Evolutionary conservation across 2,113 vertebrate genomes (phyloP).

Genomic region (Panurus biarmicus): DNA sequence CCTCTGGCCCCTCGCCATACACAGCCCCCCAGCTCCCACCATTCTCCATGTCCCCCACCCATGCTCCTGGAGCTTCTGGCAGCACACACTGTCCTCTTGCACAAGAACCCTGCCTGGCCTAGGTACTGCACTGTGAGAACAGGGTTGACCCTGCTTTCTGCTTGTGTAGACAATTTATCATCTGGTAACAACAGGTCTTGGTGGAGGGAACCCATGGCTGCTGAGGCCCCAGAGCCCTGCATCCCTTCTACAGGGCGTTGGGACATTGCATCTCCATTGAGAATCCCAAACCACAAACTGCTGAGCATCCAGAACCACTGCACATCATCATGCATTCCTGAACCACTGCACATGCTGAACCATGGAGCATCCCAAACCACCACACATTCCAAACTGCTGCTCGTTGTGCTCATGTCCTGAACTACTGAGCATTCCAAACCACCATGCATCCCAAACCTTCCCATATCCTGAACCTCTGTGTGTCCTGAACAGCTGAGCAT

Average conservation of each 20-base stretch:
- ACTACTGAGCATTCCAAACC: not conserved
- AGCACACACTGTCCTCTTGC: rapidly evolving
- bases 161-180: not conserved
- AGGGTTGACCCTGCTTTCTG: not conserved
- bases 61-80: not conserved
- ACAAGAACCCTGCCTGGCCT: not conserved
- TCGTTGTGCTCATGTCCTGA: rapidly evolving
- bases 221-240: not conserved
- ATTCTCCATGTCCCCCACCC: not conserved
- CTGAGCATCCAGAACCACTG: not conserved
- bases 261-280: not conserved
- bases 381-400: not conserved
- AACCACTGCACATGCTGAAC: not conserved
- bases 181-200: rapidly evolving
- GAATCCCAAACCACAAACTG: not conserved
- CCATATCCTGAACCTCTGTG: not conserved
- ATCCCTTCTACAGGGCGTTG: not conserved
- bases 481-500: not conserved
- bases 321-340: not conserved
- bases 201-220: rapidly evolving
- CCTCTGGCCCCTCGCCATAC: not conserved
- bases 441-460: not conserved
- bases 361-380: too few relatives aligned
- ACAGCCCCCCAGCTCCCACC: not conserved
- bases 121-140: not conserved